Evolutionary conservation across 2,113 vertebrate species (phyloP), one percentile per base, ranked within the genome.

Genomic region (Xyrauchen texanus): DNA sequence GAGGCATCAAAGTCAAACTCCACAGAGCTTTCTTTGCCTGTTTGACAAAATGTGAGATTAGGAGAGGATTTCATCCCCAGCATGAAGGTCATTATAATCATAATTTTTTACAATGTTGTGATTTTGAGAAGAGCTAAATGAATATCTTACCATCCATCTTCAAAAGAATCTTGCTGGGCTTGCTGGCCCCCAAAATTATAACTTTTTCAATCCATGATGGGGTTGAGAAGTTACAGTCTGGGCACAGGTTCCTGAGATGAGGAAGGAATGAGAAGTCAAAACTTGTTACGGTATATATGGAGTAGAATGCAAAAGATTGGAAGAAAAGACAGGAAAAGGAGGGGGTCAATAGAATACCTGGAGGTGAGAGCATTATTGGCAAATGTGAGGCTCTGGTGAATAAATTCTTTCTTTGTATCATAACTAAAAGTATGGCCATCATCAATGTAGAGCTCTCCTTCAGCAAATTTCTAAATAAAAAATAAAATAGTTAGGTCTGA

Each of bases 371-470:
- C n/a, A 79, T 93, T 94, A 69, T 90, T 90, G n/a, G 90, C 85
- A 44, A 95, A 96, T 0, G 83, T 91, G 68, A 97, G 93, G 42
- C 78, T 92, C 11, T 95, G 90, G 78, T 95, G 90, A 81, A 96
- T 88, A 74, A 93, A 97, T 76, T 93, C 88, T 10, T 90, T 87
- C 83, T 80, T 86, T 3, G 87, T 94, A 67, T 95, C 88, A 68
- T 93, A 97, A 82, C 88, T 94, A 84, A 95, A 96, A 0, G 94
- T 95, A 88, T 94, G 95, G 6, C 95, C 95, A 4, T 97, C 96
- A 0, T 97, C 96, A 4, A 97, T 80, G 81, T 93, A 97, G 52
- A 97, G 92, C 65, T 96, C 93, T 5, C 96, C 96, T 65, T 94
- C 88, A 0, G 96, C 96, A 1, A 87, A 87, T 83, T 94, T 91